Evolutionary conservation across 2,113 vertebrate genomes (phyloP).

Genomic region (Spea bombifrons): DNA sequence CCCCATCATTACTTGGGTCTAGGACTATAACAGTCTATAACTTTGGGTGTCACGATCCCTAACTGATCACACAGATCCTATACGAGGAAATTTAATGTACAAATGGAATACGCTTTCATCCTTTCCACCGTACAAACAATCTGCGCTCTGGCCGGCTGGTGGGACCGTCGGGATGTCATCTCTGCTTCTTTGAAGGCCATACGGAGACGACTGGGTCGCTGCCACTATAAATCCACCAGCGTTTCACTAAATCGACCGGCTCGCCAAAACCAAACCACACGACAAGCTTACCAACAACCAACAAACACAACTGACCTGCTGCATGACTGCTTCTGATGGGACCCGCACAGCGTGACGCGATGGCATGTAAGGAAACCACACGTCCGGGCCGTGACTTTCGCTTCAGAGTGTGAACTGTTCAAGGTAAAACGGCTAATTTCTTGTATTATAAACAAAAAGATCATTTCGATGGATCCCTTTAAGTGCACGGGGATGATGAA

Average conservation of each 20-base stretch:
- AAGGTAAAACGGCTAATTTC: slow-evolving; percentile 10
- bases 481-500: no score
- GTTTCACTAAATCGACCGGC: slow-evolving; percentile 27
- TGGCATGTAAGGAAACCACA: slow-evolving; percentile 7
- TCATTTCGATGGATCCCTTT: background rate
- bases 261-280: slow-evolving; percentile 13
- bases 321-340: slow-evolving; percentile 2
- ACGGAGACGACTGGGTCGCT: background rate
- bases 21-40: no score
- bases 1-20: no score
- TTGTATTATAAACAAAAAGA: background rate
- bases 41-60: no score
- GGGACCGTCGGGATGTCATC: background rate
- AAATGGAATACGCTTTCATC: no score
- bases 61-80: no score
- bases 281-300: slow-evolving; percentile 16
- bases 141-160: background rate
- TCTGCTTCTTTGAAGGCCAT: slow-evolving; percentile 18
- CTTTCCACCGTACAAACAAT: background rate
- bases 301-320: slow-evolving; percentile 11
- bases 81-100: no score
- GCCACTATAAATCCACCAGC: slow-evolving; percentile 9
- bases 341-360: background rate
- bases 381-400: slow-evolving; percentile 3
- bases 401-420: slow-evolving; percentile 35